A percentile compares a stretch with the other conserved stretches of the same genome.
Conservation (phyloP, 1,140 invertebrate genomes). For the Drosophila elegans region DNA sequence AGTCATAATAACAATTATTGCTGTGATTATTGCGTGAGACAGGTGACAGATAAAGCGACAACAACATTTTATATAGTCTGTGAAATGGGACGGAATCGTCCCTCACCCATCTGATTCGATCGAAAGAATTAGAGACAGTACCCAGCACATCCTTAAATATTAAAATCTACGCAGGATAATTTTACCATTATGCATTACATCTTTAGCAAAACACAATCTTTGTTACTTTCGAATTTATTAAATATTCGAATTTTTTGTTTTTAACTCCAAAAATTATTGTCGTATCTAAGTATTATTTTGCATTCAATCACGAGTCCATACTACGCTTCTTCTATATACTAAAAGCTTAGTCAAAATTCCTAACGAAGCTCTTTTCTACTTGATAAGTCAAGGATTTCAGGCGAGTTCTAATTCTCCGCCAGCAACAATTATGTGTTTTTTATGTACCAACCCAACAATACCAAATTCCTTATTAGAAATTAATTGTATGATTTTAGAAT, state of each 20-base stretch:
- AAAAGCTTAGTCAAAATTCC: constrained; percentile 20
- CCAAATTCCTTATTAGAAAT: constrained; percentile 40
- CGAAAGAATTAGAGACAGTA: constrained; percentile 49
- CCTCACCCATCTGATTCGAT: constrained; percentile 4
- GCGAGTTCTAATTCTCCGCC: neutral
- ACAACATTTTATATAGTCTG: constrained; percentile 29
- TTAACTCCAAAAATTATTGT: constrained; percentile 29
- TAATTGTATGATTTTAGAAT: constrained; percentile 38
- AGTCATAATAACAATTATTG: constrained; percentile 48
- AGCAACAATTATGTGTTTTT: constrained; percentile 37
- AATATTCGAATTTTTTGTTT: constrained; percentile 52
- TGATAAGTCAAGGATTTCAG: neutral
- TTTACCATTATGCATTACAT: constrained; percentile 21
- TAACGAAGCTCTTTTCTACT: neutral
- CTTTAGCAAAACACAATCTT: constrained; percentile 8
- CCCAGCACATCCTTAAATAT: constrained; percentile 17
- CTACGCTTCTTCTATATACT: constrained; percentile 5
- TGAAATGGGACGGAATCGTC: neutral
- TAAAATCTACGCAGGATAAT: constrained; percentile 12
- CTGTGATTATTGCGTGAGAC: constrained; percentile 70
- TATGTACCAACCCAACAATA: constrained; percentile 40
- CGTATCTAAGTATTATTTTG: constrained; percentile 59
- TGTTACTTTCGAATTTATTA: constrained; percentile 64
- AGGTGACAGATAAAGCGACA: constrained; percentile 19
- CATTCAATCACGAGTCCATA: constrained; percentile 13